Base-by-base conservation (phyloP, 2,113 vertebrate genomes). In the Theristicus caerulescens region DNA sequence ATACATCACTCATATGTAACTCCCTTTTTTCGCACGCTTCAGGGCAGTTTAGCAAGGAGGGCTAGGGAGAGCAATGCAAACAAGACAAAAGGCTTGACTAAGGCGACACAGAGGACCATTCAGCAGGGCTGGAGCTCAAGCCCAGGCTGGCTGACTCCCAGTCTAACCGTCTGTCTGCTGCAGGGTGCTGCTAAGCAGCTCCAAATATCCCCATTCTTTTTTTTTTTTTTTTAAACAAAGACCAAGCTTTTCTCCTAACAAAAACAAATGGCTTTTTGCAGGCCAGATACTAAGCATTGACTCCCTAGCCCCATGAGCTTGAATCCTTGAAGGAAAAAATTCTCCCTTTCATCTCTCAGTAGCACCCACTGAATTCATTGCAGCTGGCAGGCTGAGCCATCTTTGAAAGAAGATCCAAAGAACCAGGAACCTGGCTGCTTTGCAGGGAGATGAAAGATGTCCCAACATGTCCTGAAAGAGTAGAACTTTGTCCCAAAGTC, bases 381-480 rank as follows among this genome's bases (percentile, higher is more conserved):
- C 72, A 93, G 81, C 81, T 93, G 95, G 77, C 89, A 93, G 70
- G 31, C 72, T 91, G 47, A 67, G 40, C 5, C 5, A 59, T 10
- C 86, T 97, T 82, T 85, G 91, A 95, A 96, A 95, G 58, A 42
- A 91, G 61, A 95, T 89, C 70, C 94, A 54, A 84, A 84, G 74
- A 88, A 47, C n/a, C 0, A 1, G 51, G 64, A 79, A 89, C 91
- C 91, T 94, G 84, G 77, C 91, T 94, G 86, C 77, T 36, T 59
- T 69, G 46, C 77, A 80, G 32, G 27, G 77, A 93, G 86, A 82
- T 82, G 93, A 96, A 94, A 94, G 94, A 95, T 94, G n/a, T 74
- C 87, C 49, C 6, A 19, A 18, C 62, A 42, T 44, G 22, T 76
- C 58, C 77, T 89, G 94, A 94, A 97, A 95, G 83, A 67, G 66